These are phyloP conservation scores for Zosterops pallidus DNA, from an alignment of 2,113 vertebrate species.

Conservation along the genomic window DNA sequence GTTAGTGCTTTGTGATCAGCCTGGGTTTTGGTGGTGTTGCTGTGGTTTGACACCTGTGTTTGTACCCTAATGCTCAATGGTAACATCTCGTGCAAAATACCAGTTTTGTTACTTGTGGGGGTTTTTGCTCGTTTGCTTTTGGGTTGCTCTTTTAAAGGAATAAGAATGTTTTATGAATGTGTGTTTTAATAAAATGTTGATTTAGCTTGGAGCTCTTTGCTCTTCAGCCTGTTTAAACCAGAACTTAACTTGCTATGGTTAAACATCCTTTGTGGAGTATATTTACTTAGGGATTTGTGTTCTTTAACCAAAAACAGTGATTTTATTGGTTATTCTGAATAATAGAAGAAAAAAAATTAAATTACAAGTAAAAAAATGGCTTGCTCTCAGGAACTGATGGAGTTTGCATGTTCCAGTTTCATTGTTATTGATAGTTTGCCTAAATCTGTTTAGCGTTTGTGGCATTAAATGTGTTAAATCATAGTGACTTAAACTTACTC, in stretches of 20 bases:
- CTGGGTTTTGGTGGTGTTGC: background rate
- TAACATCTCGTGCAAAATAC: background rate
- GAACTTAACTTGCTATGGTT: background rate
- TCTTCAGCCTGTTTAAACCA: constrained; percentile 62
- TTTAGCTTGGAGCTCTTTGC: constrained; percentile 49
- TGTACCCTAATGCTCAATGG: accelerated
- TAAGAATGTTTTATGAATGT: background rate
- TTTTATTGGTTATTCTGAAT: background rate
- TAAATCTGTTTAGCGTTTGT: background rate
- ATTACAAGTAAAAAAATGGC: background rate
- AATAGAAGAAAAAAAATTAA: background rate
- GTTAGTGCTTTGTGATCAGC: background rate
- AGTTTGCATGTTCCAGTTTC: background rate
- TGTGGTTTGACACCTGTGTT: background rate
- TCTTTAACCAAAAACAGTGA: background rate
- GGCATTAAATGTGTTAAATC: background rate
- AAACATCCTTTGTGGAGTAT: background rate
- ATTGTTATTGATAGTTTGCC: background rate
- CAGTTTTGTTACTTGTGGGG: accelerated
- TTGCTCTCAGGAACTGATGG: constrained; percentile 2
- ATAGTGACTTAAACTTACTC: background rate
- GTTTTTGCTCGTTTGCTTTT: background rate
- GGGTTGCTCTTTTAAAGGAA: background rate
- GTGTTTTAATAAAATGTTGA: background rate
- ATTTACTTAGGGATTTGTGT: background rate